A percentile compares a stretch with the other conserved stretches of the same genome.
Evolutionary conservation across 2,797 vertebrate species (phyloP).

Genomic region (Dryobates pubescens): DNA sequence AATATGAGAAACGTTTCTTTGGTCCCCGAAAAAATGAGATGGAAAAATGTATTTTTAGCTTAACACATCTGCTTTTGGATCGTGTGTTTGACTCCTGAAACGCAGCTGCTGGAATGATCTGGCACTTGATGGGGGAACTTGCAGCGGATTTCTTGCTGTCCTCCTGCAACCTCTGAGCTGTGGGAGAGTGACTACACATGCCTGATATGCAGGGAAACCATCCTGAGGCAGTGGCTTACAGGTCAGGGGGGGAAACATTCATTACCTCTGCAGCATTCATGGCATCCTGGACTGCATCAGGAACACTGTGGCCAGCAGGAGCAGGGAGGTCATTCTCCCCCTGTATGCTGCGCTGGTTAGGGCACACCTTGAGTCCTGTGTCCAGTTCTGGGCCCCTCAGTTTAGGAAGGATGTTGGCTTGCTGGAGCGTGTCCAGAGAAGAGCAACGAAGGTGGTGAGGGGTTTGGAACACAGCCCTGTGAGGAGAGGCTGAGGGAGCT

Average conservation of each 20-base stretch:
- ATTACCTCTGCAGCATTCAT: background rate
- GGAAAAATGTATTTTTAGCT: conserved; percentile 21
- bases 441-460: no score
- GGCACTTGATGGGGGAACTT: background rate
- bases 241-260: background rate
- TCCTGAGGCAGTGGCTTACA: background rate
- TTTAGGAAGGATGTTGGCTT: no score
- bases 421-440: no score
- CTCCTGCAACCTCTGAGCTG: background rate
- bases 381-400: no score
- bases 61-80: conserved; percentile 16
- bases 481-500: no score
- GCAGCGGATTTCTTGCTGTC: conserved; percentile 4
- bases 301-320: no score
- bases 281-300: no score
- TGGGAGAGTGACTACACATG: background rate
- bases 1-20: background rate
- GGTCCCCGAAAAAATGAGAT: background rate
- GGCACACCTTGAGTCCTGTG: no score
- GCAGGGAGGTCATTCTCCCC: no score
- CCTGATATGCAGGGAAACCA: background rate
- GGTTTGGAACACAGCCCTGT: no score
- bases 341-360: no score
- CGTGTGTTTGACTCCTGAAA: conserved; percentile 21
- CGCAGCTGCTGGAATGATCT: conserved; percentile 5